Evolutionary conservation across 2,113 vertebrate species (phyloP).

Genomic region (Heterotilapia buettikoferi): DNA sequence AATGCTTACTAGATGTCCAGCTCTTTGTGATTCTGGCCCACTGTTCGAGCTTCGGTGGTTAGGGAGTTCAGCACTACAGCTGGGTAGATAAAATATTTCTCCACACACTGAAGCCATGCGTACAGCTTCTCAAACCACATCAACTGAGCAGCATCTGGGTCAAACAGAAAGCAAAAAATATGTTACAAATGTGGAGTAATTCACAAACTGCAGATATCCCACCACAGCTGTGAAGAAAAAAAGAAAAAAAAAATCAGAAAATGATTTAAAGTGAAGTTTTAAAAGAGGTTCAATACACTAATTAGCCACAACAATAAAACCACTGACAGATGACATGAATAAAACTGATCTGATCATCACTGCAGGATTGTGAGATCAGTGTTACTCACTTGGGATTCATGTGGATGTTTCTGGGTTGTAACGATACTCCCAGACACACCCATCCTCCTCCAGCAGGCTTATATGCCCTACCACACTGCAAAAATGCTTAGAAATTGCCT

Average conservation of each 20-base stretch:
- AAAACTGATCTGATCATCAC: not conserved
- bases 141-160: conserved; percentile 82
- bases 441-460: not conserved
- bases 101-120: conserved; percentile 84
- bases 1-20: conserved; percentile 81
- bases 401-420: not conserved
- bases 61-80: conserved; percentile 87
- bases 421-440: not conserved
- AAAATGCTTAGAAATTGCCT: not conserved
- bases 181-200: not conserved
- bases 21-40: conserved; percentile 78
- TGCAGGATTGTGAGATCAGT: not conserved
- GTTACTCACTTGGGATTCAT: not conserved
- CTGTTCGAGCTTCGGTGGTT: conserved; percentile 79
- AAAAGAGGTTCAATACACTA: not conserved
- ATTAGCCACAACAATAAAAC: not conserved
- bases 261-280: not conserved
- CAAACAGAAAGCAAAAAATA: not conserved
- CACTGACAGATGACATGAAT: not conserved
- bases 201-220: not conserved
- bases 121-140: conserved; percentile 94
- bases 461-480: not conserved
- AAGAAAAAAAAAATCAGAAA: not conserved
- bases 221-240: not conserved
- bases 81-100: conserved; percentile 87